Evolutionary conservation across 2,113 vertebrate species (phyloP), one percentile per base, ranked within the genome.

Genomic region (Origma solitaria): DNA sequence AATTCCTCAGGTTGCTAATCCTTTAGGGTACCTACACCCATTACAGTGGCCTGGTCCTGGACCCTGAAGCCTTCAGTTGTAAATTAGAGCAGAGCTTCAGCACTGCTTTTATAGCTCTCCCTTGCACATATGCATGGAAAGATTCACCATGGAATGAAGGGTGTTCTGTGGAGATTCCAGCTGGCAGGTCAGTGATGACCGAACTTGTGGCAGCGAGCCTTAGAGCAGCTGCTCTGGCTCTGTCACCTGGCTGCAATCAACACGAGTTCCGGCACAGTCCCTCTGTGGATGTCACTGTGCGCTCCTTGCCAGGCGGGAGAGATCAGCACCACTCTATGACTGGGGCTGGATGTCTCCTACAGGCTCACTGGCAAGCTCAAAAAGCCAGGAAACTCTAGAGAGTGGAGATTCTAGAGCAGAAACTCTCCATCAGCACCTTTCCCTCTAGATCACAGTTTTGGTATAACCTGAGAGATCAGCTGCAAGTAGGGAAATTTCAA

Each of bases 111-210:
- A 10, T 18, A 10, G 19, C 28, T 60, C 22, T 69, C 23, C 6
- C 37, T 69, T 2, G 1, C 21, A 38, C 2, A 0, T 12, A 14
- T 65, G 18, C 1, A 1, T 24, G 50, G 54, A 37, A 35, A 73
- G 12, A 35, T 65, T 40, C 22, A n/a, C 5, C 9, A 10, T 1
- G 25, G 25, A 31, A 17, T 57, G 42, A 56, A 64, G 11, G 2
- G 6, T 15, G 13, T 33, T 62, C 15, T 58, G 40, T 38, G 40
- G 13, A 27, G 15, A 25, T 56, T 72, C 60, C 60, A 65, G 45
- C 30, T 92, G 62, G 35, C 3, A 5, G 50, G 15, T 16, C 64
- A 65, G n/a, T 1, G 7, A 10, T 70, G 37, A 11, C n/a, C 21
- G 56, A n/a, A 15, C n/a, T 24, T 3, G 14, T 68, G 61, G 19